Conservation (phyloP, 2,113 vertebrate genomes). For the Hemicordylus capensis region DNA sequence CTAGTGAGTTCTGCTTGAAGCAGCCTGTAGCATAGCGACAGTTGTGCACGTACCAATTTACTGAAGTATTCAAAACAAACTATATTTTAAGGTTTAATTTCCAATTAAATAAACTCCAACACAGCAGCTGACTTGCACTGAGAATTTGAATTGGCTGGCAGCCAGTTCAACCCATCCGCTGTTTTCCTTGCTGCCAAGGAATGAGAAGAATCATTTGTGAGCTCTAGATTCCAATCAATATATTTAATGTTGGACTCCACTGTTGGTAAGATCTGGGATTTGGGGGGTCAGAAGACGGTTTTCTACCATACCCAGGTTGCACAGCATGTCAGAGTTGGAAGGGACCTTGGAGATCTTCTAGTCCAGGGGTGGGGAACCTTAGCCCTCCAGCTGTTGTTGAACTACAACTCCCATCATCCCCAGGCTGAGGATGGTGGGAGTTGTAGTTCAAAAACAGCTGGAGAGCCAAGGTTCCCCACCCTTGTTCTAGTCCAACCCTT, state of each 20-base stretch:
- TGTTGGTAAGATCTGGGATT: not conserved
- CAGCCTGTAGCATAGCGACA: not conserved
- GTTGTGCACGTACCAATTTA: slow-evolving; percentile 16
- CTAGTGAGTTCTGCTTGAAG: not conserved
- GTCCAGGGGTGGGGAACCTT: too few species aligned
- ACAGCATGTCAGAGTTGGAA: too few species aligned
- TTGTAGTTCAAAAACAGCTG: too few species aligned
- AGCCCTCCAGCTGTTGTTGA: too few species aligned
- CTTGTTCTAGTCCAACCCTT: too few species aligned
- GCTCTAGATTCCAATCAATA: slow-evolving; percentile 20
- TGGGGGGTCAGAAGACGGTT: not conserved
- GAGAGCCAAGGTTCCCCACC: too few species aligned
- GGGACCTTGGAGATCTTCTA: too few species aligned
- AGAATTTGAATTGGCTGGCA: slow-evolving; percentile 37
- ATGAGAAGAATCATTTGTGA: slow-evolving; percentile 34
- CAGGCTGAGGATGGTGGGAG: too few species aligned
- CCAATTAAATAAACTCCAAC: slow-evolving; percentile 54
- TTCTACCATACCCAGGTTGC: too few species aligned
- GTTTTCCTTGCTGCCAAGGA: slow-evolving; percentile 33
- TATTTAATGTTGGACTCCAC: slow-evolving; percentile 35
- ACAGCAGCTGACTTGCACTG: slow-evolving; percentile 33
- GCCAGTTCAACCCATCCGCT: slow-evolving; percentile 43
- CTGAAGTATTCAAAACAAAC: slow-evolving; percentile 40
- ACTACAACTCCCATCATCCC: too few species aligned
- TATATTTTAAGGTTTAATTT: slow-evolving; percentile 56